These are phyloP conservation scores for Netelia virgata DNA, from an alignment of 2,888 invertebrate genomes.

Conservation along the genomic window DNA sequence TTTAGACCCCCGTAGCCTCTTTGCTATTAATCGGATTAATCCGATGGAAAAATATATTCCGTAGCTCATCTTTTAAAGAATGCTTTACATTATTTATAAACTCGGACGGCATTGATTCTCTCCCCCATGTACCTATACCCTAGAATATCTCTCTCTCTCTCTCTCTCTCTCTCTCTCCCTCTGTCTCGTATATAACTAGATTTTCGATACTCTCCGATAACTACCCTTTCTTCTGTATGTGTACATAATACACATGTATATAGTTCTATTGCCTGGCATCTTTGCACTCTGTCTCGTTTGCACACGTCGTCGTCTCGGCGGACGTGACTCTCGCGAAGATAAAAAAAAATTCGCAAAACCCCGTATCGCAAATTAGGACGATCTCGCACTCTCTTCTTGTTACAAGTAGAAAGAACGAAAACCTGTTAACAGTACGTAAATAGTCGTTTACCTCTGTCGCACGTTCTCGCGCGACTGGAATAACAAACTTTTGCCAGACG, in stretches of 20 bases:
- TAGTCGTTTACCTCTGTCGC: constrained; percentile 40
- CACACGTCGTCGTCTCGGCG: constrained; percentile 27
- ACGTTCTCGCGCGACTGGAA: constrained; percentile 70
- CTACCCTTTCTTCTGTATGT: constrained; percentile 21
- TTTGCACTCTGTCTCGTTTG: constrained; percentile 61
- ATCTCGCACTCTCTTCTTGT: constrained; percentile 69
- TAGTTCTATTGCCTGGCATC: constrained; percentile 58
- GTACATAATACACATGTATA: constrained; percentile 6
- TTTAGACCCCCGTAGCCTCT: too few species aligned
- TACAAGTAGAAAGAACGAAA: constrained; percentile 69
- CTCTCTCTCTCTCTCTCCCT: constrained; percentile 38
- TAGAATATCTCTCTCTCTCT: constrained; percentile 28
- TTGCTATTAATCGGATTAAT: too few species aligned
- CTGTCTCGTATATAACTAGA: constrained; percentile 13
- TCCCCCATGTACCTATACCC: too few species aligned
- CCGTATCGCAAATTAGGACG: constrained; percentile 37
- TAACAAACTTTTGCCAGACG: constrained; percentile 66
- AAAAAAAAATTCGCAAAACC: constrained; percentile 23
- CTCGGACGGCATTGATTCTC: too few species aligned
- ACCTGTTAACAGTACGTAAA: background rate
- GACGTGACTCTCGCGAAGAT: constrained; percentile 48
- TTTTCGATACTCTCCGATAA: constrained; percentile 4
- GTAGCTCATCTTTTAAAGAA: too few species aligned
- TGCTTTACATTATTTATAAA: too few species aligned
- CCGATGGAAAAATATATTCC: too few species aligned